A percentile compares a stretch with the other conserved stretches of the same genome.
Evolutionary conservation across 2,888 invertebrate species (phyloP).

Genomic region (Caenorhabditis sp.): DNA sequence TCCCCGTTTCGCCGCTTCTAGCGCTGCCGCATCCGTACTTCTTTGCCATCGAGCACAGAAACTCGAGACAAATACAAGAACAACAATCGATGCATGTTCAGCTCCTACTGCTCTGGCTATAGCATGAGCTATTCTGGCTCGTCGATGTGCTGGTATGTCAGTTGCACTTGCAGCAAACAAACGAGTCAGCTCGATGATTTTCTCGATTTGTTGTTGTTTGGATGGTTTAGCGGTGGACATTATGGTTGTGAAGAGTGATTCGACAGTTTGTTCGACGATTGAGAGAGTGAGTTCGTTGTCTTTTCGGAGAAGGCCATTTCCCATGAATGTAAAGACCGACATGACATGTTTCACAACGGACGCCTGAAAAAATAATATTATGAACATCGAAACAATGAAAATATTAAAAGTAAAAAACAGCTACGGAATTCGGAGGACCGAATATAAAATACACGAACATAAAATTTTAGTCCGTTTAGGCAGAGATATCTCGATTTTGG

Average conservation of each 20-base stretch:
- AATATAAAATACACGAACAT: too few relatives aligned
- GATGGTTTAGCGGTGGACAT: constrained; percentile 18
- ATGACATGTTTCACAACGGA: constrained; percentile 91
- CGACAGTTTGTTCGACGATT: constrained; percentile 63
- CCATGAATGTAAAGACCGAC: constrained; percentile 97
- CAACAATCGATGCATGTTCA: constrained; percentile 73
- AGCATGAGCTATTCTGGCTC: constrained; percentile 73
- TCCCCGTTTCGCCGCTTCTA: constrained; percentile 24
- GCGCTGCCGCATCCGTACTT: constrained; percentile 44
- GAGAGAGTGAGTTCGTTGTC: constrained; percentile 66
- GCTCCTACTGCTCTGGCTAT: constrained; percentile 57
- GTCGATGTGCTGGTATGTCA: constrained; percentile 91
- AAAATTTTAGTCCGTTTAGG: too few relatives aligned
- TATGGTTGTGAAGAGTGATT: constrained; percentile 61
- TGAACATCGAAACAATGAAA: too few relatives aligned
- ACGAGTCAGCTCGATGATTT: constrained; percentile 77
- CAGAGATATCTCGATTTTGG: too few relatives aligned
- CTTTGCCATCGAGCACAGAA: constrained; percentile 71
- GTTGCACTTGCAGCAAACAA: constrained; percentile 89
- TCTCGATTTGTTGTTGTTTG: constrained; percentile 22
- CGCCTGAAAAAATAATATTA: constrained; percentile 58
- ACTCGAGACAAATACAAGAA: constrained; percentile 72
- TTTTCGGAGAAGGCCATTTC: constrained; percentile 81
- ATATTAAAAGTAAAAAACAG: too few relatives aligned
- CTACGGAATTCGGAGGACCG: too few relatives aligned